Evolutionary conservation across 64 coral and sea anemone genomes (phyloP).

Genomic region (Montipora capricornis): DNA sequence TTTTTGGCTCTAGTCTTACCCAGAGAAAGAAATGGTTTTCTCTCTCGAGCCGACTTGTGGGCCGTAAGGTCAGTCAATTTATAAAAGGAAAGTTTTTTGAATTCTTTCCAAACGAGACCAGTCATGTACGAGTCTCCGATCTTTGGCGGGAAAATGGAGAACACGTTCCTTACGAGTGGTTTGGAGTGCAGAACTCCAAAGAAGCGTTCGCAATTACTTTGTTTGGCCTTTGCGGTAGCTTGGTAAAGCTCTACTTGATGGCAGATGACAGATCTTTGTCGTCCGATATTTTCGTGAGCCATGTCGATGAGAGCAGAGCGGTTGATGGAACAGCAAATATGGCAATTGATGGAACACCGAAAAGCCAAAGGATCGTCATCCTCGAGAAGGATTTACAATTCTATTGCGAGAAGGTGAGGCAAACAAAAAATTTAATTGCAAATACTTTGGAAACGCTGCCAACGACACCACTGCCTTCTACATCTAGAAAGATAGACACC

Average conservation of each 20-base stretch:
- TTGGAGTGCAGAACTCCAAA: not conserved
- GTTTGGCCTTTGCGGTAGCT: slow-evolving; percentile 13
- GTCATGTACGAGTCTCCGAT: not conserved
- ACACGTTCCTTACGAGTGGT: not conserved
- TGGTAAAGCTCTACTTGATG: not conserved
- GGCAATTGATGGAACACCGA: slow-evolving; percentile 27
- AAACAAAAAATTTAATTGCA: slow-evolving; percentile 38
- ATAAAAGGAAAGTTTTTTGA: slow-evolving; percentile 35
- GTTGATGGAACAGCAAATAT: not conserved
- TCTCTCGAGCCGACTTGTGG: not conserved
- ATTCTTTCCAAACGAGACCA: slow-evolving; percentile 26
- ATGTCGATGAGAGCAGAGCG: not conserved
- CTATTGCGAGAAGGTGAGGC: not conserved
- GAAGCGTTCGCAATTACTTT: slow-evolving; percentile 21
- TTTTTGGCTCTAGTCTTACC: not conserved
- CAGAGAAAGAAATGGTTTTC: not conserved
- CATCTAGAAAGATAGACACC: not conserved
- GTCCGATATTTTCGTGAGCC: not conserved
- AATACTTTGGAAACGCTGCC: slow-evolving; percentile 32
- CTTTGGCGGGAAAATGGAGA: slow-evolving; percentile 68
- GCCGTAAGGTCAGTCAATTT: slow-evolving; percentile 5
- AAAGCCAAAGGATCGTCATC: slow-evolving; percentile 37
- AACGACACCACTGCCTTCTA: slow-evolving; percentile 2
- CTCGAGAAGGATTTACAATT: slow-evolving; percentile 42
- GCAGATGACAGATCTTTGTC: slow-evolving; percentile 28